These are phyloP conservation scores for Pantala flavescens DNA, from an alignment of 1,140 invertebrate species.

Conservation along the genomic window DNA sequence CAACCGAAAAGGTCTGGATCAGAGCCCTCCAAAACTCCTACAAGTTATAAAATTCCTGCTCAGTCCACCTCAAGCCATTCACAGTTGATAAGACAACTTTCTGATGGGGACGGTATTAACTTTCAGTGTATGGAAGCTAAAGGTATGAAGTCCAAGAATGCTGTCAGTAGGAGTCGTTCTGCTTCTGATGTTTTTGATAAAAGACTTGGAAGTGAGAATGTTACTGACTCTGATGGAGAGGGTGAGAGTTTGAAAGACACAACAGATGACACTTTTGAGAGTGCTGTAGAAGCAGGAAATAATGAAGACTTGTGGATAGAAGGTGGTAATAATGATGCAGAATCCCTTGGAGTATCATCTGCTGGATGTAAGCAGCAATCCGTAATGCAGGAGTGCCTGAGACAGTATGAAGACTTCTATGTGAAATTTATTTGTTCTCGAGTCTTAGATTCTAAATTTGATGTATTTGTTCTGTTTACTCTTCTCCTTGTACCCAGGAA, in stretches of 20 bases:
- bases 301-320: background rate
- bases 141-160: background rate
- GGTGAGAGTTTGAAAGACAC: background rate
- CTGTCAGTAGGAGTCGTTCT: slow-evolving; percentile 11
- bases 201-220: background rate
- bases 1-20: background rate
- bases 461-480: slow-evolving; percentile 33
- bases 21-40: background rate
- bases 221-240: background rate
- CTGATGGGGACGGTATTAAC: background rate
- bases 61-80: background rate
- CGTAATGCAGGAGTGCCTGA: slow-evolving; percentile 50
- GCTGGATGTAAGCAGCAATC: slow-evolving; percentile 28
- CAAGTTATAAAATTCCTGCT: background rate
- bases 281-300: slow-evolving; percentile 6
- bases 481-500: slow-evolving; percentile 26
- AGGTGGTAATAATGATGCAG: background rate
- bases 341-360: background rate
- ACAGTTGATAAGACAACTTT: background rate
- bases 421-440: slow-evolving; percentile 42
- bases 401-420: slow-evolving; percentile 57
- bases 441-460: slow-evolving; percentile 34
- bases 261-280: slow-evolving; percentile 1
- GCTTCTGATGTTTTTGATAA: background rate
- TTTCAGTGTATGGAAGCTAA: background rate